A percentile compares a stretch with the other conserved stretches of the same genome.
phyloP scores from a whole-genome alignment of 30 jellyfish, hydroid and myxozoan genomes.

The Mastigias papua region DNA sequence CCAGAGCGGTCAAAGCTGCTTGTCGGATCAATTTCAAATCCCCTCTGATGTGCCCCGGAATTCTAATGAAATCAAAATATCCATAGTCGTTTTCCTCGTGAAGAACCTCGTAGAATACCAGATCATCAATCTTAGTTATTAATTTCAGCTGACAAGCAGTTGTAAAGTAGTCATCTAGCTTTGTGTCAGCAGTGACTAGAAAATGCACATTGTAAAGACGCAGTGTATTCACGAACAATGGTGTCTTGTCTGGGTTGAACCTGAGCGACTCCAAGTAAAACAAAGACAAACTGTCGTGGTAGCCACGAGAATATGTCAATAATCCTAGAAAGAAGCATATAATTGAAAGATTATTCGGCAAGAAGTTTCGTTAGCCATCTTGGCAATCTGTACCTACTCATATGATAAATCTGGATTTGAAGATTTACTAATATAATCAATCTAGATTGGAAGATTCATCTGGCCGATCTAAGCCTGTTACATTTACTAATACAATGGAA shows the following conservation, averaged over 20 bases:
- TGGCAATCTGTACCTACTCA: too few species aligned
- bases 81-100: slow-evolving; percentile 80
- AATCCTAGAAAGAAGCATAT: slow-evolving; percentile 40
- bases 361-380: neutral
- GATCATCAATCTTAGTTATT: slow-evolving; percentile 57
- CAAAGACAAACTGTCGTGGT: slow-evolving; percentile 79
- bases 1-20: slow-evolving; percentile 67
- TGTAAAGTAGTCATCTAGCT: slow-evolving; percentile 41
- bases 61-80: slow-evolving; percentile 81
- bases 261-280: slow-evolving; percentile 70
- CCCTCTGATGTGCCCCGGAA: slow-evolving; percentile 84
- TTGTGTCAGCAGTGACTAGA: slow-evolving; percentile 45
- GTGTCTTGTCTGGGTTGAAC: slow-evolving; percentile 50
- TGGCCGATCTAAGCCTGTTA: too few species aligned
- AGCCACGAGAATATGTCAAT: slow-evolving; percentile 83
- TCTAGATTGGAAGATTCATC: too few species aligned
- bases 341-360: too few species aligned
- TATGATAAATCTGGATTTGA: too few species aligned
- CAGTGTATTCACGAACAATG: slow-evolving; percentile 35
- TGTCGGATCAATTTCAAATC: slow-evolving; percentile 76
- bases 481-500: too few species aligned
- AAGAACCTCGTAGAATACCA: slow-evolving; percentile 67
- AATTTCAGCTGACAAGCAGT: slow-evolving; percentile 61
- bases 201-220: slow-evolving; percentile 80
- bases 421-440: too few species aligned